Percentiles rank a stretch among this genome's conserved stretches.
phyloP scores from a whole-genome alignment of 2,797 vertebrate species.

The Chelon auratus region DNA sequence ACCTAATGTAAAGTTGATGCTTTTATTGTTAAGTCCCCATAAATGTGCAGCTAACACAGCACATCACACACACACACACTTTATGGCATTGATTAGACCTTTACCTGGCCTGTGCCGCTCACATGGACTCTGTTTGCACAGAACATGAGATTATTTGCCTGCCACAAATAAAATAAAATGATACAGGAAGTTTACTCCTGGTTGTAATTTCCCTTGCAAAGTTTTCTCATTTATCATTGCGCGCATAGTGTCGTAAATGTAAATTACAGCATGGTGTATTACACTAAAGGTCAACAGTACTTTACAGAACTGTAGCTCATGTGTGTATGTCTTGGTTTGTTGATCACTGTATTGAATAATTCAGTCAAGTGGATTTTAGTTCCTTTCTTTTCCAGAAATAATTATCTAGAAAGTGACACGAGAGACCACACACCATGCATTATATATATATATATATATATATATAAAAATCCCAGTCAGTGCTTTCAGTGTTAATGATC shows the following conservation, averaged over 20 bases:
- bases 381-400: no score
- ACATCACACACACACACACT: neutral
- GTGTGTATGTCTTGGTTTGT: neutral
- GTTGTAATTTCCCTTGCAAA: neutral
- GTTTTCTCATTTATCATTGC: neutral
- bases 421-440: no score
- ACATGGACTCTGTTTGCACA: slow-evolving; percentile 19
- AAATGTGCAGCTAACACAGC: neutral
- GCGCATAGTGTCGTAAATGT: neutral
- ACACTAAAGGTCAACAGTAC: neutral
- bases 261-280: neutral
- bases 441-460: no score
- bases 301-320: neutral
- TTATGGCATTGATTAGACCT: slow-evolving; percentile 1
- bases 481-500: no score
- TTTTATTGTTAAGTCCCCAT: neutral
- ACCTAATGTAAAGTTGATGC: neutral
- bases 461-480: no score
- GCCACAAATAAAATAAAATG: slow-evolving; percentile 20
- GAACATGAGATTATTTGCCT: slow-evolving; percentile 18
- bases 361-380: no score
- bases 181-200: neutral
- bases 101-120: neutral
- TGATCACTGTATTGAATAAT: no score
- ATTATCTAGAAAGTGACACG: no score